These are phyloP conservation scores for Drosophila aff. DNA, from an alignment of 1,140 invertebrate species.

Conservation along the genomic window DNA sequence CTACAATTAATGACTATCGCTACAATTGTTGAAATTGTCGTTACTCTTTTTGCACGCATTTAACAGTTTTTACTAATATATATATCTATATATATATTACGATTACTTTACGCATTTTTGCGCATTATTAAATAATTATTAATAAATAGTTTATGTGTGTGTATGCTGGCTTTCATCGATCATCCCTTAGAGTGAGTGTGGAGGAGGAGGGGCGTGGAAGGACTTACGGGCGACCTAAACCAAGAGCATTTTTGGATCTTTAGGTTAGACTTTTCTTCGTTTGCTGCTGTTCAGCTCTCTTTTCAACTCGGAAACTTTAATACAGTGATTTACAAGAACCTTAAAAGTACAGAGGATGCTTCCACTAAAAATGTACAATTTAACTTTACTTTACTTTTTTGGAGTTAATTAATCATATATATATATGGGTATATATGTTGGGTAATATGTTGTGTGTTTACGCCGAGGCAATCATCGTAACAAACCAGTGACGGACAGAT, in stretches of 20 bases:
- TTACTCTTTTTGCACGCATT: constrained; percentile 49
- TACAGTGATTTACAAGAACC: constrained; percentile 71
- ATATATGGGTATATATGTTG: constrained; percentile 23
- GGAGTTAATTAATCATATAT: constrained; percentile 29
- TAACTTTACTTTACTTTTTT: constrained; percentile 19
- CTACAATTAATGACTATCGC: constrained; percentile 82
- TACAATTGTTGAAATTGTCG: constrained; percentile 73
- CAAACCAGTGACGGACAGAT: constrained; percentile 39
- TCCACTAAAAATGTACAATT: constrained; percentile 54
- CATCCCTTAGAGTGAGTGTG: constrained; percentile 42
- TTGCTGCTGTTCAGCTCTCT: constrained; percentile 1
- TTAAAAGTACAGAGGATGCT: constrained; percentile 40
- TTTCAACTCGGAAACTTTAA: constrained; percentile 58
- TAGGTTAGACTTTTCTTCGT: constrained; percentile 24
- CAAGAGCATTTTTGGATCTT: constrained; percentile 70
- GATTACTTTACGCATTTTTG: constrained; percentile 55
- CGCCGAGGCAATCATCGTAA: constrained; percentile 53
- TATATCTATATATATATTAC: constrained; percentile 45
- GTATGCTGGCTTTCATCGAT: constrained; percentile 43
- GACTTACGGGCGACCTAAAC: constrained; percentile 51
- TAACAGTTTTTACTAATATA: constrained; percentile 64
- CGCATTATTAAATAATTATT: constrained; percentile 68
- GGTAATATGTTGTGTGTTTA: constrained; percentile 62
- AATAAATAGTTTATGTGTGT: constrained; percentile 73
- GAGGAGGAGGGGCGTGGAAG: constrained; percentile 52